A percentile compares a stretch with the other conserved stretches of the same genome.
Conservation (phyloP, 2,888 invertebrate genomes). For the Palloptera scutellata region DNA sequence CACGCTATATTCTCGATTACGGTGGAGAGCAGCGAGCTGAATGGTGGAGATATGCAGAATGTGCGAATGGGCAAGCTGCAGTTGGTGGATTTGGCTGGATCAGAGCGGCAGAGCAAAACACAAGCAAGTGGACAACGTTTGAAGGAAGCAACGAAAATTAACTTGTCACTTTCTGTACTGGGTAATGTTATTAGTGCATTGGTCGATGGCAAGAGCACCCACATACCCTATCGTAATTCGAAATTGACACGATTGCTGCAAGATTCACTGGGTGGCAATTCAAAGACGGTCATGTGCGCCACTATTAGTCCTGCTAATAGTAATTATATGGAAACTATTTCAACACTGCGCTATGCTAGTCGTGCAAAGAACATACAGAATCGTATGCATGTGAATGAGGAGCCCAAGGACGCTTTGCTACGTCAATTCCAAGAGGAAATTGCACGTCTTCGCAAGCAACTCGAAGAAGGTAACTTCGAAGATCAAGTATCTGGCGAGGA, state of each 20-base stretch:
- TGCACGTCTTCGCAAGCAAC: conserved; percentile 84
- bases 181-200: conserved; percentile 98
- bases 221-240: conserved; percentile 98
- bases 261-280: conserved; percentile 96
- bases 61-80: conserved; percentile 96
- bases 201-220: conserved; percentile 95
- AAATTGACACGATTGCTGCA: conserved; percentile 94
- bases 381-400: conserved; percentile 94
- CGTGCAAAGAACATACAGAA: conserved; percentile 98
- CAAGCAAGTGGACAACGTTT: conserved; percentile 92
- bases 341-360: conserved; percentile 95
- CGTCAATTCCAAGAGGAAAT: conserved; percentile 97
- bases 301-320: conserved; percentile 96
- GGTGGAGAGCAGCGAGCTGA: conserved; percentile 91
- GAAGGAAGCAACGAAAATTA: conserved; percentile 97
- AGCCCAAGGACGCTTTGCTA: conserved; percentile 95
- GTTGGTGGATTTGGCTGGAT: conserved; percentile 97
- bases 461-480: conserved; percentile 73
- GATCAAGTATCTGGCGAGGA: conserved; percentile 55
- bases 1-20: conserved; percentile 99
- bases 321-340: conserved; percentile 97
- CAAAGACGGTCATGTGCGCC: conserved; percentile 95
- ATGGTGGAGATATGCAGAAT: conserved; percentile 82
- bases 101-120: conserved; percentile 96
- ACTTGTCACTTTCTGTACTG: conserved; percentile 94